Conservation (phyloP, 2,888 invertebrate species). For the Drosophila merina region DNA sequence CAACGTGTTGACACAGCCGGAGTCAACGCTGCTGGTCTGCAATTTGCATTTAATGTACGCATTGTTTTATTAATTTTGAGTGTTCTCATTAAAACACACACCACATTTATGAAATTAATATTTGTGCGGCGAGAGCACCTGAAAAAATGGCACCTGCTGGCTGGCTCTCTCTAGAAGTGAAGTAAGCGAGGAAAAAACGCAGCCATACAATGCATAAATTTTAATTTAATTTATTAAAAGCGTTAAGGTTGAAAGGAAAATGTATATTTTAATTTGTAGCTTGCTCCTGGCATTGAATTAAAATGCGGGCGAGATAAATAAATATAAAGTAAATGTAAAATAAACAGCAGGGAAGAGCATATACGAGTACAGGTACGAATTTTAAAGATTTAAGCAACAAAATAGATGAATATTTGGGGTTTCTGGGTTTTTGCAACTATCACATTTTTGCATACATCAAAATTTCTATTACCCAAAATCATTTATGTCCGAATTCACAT, state of each 20-base stretch:
- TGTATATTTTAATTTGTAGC: conserved; percentile 1
- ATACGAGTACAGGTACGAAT: neutral
- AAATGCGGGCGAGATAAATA: neutral
- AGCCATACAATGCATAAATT: conserved; percentile 15
- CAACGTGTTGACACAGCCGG: conserved; percentile 71
- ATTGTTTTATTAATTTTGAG: conserved; percentile 79
- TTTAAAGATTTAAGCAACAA: neutral
- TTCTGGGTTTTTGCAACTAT: neutral
- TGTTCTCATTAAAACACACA: conserved; percentile 69
- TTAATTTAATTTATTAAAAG: conserved; percentile 26
- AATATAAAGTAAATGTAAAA: conserved; percentile 12
- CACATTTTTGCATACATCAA: neutral
- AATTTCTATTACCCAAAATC: conserved; percentile 26
- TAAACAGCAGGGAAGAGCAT: neutral
- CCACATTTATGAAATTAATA: conserved; percentile 55
- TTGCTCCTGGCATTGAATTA: conserved; percentile 2
- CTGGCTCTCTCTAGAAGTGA: neutral
- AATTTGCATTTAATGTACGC: conserved; percentile 76
- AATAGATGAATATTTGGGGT: neutral
- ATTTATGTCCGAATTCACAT: conserved; percentile 28
- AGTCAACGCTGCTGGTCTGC: conserved; percentile 46
- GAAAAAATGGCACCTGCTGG: conserved; percentile 19
- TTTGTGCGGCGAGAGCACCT: conserved; percentile 11
- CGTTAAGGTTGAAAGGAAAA: conserved; percentile 10
- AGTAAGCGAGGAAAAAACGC: neutral